Conservation (phyloP, 2,113 vertebrate species). For the Anhinga rufa region DNA sequence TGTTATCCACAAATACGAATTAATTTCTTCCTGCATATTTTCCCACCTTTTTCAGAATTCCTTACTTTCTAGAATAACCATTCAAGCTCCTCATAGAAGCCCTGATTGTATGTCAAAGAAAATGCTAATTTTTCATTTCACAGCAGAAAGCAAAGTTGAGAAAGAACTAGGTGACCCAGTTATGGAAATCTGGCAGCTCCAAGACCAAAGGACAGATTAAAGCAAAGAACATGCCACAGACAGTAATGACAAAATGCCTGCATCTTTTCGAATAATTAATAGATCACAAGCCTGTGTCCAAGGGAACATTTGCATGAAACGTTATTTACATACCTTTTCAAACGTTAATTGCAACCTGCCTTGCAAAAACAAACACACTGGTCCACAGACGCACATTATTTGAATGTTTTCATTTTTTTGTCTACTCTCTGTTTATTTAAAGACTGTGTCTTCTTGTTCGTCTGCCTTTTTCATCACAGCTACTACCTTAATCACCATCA, state of each 20-base stretch:
- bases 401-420: neutral
- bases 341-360: neutral
- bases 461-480: neutral
- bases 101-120: neutral
- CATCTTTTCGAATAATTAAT: neutral
- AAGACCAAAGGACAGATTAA: slow-evolving; percentile 46
- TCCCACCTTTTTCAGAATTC: neutral
- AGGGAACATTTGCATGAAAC: slow-evolving; percentile 11
- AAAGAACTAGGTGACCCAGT: slow-evolving; percentile 34
- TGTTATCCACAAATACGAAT: neutral
- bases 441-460: neutral
- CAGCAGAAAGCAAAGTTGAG: slow-evolving; percentile 21
- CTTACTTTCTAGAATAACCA: neutral
- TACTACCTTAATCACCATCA: neutral
- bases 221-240: slow-evolving; percentile 9
- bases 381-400: neutral
- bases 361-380: neutral
- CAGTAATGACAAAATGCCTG: slow-evolving; percentile 7
- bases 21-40: neutral
- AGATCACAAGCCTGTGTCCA: neutral
- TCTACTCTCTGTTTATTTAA: neutral
- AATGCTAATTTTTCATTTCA: slow-evolving; percentile 1
- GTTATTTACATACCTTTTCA: neutral
- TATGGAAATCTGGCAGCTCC: slow-evolving; percentile 39
- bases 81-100: neutral